A percentile compares a stretch with the other conserved stretches of the same genome.
Conservation (phyloP, 2,797 vertebrate species). For the Cryptoprocta ferox region DNA sequence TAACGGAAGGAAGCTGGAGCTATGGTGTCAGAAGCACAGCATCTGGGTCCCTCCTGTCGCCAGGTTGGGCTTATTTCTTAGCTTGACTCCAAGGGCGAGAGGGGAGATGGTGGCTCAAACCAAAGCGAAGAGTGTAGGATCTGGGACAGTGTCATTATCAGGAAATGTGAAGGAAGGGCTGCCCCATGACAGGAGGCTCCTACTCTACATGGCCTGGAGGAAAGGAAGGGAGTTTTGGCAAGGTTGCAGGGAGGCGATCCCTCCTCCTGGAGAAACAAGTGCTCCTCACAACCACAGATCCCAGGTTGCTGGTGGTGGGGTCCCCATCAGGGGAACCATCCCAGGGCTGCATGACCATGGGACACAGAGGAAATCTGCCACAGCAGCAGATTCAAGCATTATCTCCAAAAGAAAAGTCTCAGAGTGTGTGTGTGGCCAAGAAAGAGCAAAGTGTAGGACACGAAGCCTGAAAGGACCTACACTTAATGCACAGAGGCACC, state of each 20-base stretch:
- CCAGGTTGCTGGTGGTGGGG: not conserved
- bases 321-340: too few species aligned
- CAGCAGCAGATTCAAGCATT: too few species aligned
- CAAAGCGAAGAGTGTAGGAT: not conserved
- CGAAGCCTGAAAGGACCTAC: not conserved
- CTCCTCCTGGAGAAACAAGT: not conserved
- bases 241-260: rapidly evolving
- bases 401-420: not conserved
- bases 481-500: not conserved
- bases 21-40: not conserved
- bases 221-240: rapidly evolving
- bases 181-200: not conserved
- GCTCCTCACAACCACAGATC: not conserved
- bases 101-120: not conserved
- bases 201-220: not conserved
- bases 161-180: not conserved
- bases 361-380: rapidly evolving
- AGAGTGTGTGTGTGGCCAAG: not conserved
- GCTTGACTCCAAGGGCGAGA: not conserved
- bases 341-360: rapidly evolving
- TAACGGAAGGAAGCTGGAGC: not conserved
- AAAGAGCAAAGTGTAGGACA: not conserved
- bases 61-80: not conserved
- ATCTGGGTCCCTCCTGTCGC: rapidly evolving
- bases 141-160: rapidly evolving